A percentile compares a stretch with the other conserved stretches of the same genome.
Evolutionary conservation across 2,888 invertebrate species (phyloP).

Genomic region (Spodoptera picta): DNA sequence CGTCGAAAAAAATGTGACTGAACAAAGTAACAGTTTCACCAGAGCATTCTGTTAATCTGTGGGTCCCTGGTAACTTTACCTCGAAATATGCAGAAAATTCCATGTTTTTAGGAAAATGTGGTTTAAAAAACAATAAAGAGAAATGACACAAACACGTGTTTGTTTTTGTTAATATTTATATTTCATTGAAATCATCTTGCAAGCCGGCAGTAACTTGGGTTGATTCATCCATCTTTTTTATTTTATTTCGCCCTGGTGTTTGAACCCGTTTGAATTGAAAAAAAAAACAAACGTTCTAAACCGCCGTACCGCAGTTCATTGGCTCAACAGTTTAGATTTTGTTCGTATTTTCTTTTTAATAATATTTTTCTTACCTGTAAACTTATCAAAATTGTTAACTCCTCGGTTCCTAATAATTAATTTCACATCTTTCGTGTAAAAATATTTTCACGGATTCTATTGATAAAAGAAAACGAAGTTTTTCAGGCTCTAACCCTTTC

Average conservation of each 20-base stretch:
- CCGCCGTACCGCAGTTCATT: neutral
- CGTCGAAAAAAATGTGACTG: conserved; percentile 32
- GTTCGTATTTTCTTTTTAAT: too few species aligned
- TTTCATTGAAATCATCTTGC: conserved; percentile 2
- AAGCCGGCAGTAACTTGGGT: conserved; percentile 5
- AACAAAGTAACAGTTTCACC: conserved; percentile 5
- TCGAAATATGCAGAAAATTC: conserved; percentile 86
- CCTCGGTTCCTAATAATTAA: too few species aligned
- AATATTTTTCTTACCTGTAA: too few species aligned
- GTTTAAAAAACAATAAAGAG: conserved; percentile 57
- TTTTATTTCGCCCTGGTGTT: conserved; percentile 55
- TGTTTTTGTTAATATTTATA: conserved; percentile 14
- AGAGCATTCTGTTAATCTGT: conserved; percentile 53
- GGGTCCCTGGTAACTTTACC: conserved; percentile 67
- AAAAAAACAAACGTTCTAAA: conserved; percentile 25
- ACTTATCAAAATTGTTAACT: too few species aligned
- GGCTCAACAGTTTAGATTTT: too few species aligned
- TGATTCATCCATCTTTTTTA: conserved; percentile 1
- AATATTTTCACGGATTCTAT: conserved; percentile 24
- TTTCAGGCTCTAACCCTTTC: conserved; percentile 43
- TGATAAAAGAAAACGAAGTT: conserved; percentile 2
- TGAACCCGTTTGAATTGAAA: conserved; percentile 37
- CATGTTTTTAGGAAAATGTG: conserved; percentile 77
- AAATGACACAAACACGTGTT: conserved; percentile 40
- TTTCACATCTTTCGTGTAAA: neutral